These are phyloP conservation scores for Glareola pratincola DNA, from an alignment of 2,113 vertebrate genomes.

Conservation along the genomic window DNA sequence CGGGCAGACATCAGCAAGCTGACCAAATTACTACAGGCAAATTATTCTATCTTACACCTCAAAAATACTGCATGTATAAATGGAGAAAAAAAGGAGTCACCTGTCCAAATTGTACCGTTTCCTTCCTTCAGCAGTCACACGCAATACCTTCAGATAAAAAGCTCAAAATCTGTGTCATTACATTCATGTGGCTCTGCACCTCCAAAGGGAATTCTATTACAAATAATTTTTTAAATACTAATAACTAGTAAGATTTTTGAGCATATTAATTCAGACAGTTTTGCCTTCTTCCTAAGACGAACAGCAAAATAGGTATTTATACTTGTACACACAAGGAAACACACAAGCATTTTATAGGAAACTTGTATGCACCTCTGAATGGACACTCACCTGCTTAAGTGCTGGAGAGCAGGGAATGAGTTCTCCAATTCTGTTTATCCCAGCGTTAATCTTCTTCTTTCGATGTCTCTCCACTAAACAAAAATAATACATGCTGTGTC, in stretches of 20 bases:
- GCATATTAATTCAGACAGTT: background rate
- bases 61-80: background rate
- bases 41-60: background rate
- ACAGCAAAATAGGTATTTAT: background rate
- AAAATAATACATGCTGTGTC: background rate
- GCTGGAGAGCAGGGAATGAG: constrained; percentile 95
- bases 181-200: background rate
- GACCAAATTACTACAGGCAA: background rate
- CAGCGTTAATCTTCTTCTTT: constrained; percentile 98
- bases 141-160: background rate
- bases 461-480: constrained; percentile 93
- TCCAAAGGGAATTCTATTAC: background rate
- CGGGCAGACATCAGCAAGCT: background rate
- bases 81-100: background rate
- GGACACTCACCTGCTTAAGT: constrained; percentile 88
- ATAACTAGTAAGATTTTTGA: background rate
- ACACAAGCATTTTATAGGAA: background rate
- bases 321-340: background rate
- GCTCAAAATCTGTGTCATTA: background rate
- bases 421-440: constrained; percentile 95
- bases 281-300: background rate
- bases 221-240: background rate
- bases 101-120: accelerated
- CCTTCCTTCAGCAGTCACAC: background rate
- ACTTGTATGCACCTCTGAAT: background rate